Base-by-base conservation (phyloP, 2,888 invertebrate genomes). In the Euplexia lucipara region DNA sequence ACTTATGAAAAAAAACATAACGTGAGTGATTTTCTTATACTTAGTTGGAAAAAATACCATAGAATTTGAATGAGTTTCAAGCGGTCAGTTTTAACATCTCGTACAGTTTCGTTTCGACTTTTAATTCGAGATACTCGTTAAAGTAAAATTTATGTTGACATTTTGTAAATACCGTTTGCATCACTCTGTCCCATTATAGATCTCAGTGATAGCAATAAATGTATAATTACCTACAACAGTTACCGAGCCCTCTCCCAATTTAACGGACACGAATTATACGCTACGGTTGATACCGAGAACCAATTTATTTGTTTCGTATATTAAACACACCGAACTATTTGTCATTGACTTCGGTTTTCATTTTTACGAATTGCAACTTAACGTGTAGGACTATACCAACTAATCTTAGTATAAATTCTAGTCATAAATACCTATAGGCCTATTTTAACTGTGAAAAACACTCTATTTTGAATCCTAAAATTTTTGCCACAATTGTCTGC, bases 401-500 rank as follows among this genome's bases (percentile, higher is more conserved):
- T 39, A 70, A 64, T 70, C 41, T 64, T 53, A 60, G 41, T 8
- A 45, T 9, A 16, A 32, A 64, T 57, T 45, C 6, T n/a, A 34
- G 3, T 42, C 44, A 58, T 54, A 54, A 44, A 45, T 54, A n/a
- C n/a, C n/a, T n/a, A 34, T 26, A 69, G 26, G 9, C 48, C 61
- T 61, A 64, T 57, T 56, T 47, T 65, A 44, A 70, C 61, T 56
- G 59, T 58, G n/a, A 26, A 80, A 74, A 79, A 71, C 70, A 64
- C 12, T 69, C 77, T 77, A 83, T 83, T 83, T 81, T 71, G 69
- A 74, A 66, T 65, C 68, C 51, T 64, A 73, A 72, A 62, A 48
- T 68, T 77, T 77, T 76, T 69, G 70, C 64, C 75, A 60, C 59
- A 57, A 66, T 44, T 70, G 60, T 73, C 60, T 75, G 71, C 66